Evolutionary conservation across 2,797 vertebrate genomes (phyloP), one percentile per base, ranked within the genome.

Genomic region (Rallus crepitans): DNA sequence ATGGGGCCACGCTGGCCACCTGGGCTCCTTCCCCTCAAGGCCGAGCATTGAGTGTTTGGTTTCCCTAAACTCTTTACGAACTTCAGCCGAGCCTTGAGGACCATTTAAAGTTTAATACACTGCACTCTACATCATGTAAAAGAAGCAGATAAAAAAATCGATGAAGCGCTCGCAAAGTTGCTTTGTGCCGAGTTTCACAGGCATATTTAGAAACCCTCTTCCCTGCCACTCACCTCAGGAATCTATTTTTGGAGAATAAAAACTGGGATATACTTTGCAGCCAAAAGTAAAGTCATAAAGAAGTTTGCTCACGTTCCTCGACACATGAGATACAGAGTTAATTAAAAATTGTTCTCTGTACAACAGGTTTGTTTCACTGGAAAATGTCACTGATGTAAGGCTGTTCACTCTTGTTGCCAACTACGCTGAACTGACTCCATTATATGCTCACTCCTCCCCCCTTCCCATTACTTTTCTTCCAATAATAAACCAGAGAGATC

Each of bases 161-260:
- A 94, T 73, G 31, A 94, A 95, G 86, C 73, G 63, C 86, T 86
- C 71, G 83, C 95, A 56, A 94, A 93, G 79, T 94, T 94, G 89
- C 95, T 97, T 92, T 94, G 96, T 96, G 95, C 96, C 7, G 45
- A 94, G 82, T 95, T 96, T 96, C 94, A 94, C 75, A 81, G 39
- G 94, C 97, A 75, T 96, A 96, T 98, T 98, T 98, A 98, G 97
- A 97, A 97, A 95, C 87, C 82, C 93, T 95, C 95, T 56, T 97
- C 96, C 95, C 93, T 95, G 92, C 96, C 89, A 66, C 72, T 97
- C 96, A 97, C 90, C 97, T 96, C 96, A 92, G 37, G 55, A 93
- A 96, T 97, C 97, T 98, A 97, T 98, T 98, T 97, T 97, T 96
- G 97, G 97, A 98, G 97, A 97, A 96, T 92, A 96, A 97, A 94